Base-by-base conservation (phyloP, 2,797 vertebrate genomes). In the Scomberomorus guttatus region DNA sequence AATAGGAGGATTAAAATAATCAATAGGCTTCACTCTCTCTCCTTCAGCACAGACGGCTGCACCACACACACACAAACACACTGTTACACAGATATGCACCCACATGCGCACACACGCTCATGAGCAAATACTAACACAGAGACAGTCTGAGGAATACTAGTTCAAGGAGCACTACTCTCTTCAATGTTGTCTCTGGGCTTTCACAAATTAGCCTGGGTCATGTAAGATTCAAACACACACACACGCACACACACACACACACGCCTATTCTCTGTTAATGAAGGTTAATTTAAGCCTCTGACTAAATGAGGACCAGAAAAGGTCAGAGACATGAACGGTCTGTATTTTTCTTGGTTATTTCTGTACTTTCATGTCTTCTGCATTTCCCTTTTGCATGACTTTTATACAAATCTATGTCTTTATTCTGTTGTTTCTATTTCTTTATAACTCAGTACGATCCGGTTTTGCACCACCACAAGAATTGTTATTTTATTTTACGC, bases 1-100 rank as follows among this genome's bases (percentile, higher is more conserved):
- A 94, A 94, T 93, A 94, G 94, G 82, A 90, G 91, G 93, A 95
- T 95, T 95, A 95, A 94, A 95, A 95, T 95, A 95, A 94, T 95
- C 94, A 95, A 95, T 95, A 94, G 90, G 91, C 84, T 87, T 92
- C 91, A 83, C 92, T 90, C 91, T 82, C 84, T 57, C 85, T 80
- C 88, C 81, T 83, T 79, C 85, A 86, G 79, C 80, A 76, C 83
- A 77, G 80, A 83, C 58, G 65, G 71, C 52, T 82, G 69, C 72
- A 64, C 67, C 60, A 68, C 74, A 74, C 82, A 77, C 77, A 72
- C 61, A 77, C 51, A 57, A 64, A 57, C 56, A 37, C 81, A 76
- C 18, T 18, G 44, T 48, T 48, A 18, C 17, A 60, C 63, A 72
- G 73, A 37, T 67, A 34, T 14, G 63, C 42, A 82, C 51, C 32